Evolutionary conservation across 2,888 invertebrate species (phyloP).

Genomic region (Zele albiditarsus): DNA sequence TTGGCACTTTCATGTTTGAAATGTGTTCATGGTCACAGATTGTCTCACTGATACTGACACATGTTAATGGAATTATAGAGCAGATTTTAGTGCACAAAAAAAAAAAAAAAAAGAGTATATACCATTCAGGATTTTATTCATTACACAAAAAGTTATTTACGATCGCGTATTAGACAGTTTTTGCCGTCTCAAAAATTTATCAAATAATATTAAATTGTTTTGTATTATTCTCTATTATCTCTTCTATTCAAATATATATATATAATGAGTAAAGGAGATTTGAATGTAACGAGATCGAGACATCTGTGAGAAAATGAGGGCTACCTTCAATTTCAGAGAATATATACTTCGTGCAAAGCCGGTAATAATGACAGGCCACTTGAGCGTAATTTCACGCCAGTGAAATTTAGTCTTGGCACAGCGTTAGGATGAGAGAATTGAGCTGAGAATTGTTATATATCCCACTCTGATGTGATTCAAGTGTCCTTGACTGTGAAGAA

Average conservation of each 20-base stretch:
- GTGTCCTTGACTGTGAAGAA: background rate
- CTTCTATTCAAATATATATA: background rate
- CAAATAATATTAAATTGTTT: background rate
- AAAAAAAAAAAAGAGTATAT: too few relatives aligned
- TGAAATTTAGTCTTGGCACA: constrained; percentile 52
- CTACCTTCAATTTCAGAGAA: constrained; percentile 50
- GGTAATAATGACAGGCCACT: constrained; percentile 52
- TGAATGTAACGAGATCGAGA: constrained; percentile 50
- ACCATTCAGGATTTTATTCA: background rate
- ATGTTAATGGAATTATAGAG: background rate
- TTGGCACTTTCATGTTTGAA: background rate
- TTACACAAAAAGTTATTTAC: background rate
- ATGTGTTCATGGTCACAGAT: background rate
- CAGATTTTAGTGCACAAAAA: background rate
- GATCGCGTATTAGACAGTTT: background rate
- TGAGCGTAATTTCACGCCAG: constrained; percentile 53
- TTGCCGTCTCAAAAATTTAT: too few relatives aligned
- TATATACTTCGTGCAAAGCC: constrained; percentile 38
- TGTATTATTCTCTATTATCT: background rate
- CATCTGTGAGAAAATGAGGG: constrained; percentile 35
- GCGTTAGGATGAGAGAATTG: constrained; percentile 42
- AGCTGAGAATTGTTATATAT: background rate
- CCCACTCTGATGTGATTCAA: background rate
- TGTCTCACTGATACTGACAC: background rate
- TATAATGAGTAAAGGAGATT: background rate